Base-by-base conservation (phyloP, 2,888 invertebrate genomes). In the Acanthopleura granulata region DNA sequence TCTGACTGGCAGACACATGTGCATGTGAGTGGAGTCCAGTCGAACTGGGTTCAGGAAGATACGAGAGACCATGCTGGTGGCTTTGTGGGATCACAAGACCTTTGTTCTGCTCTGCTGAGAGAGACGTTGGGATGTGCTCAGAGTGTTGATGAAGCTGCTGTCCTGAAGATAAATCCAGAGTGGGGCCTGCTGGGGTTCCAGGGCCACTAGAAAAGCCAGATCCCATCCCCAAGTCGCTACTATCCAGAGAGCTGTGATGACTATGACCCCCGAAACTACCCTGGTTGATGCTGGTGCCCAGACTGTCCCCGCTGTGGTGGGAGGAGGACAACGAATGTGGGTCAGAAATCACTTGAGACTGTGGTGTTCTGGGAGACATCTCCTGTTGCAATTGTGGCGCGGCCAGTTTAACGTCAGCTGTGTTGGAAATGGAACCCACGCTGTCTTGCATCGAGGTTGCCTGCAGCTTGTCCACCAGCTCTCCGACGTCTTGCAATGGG, bases 181-280 rank as follows among this genome's bases (percentile, higher is more conserved):
- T 27, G 16, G 22, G 22, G 18, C 66, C 27, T 27, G 22, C 66
- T 27, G 66, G 66, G 22, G 66, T 66, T 6, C 66, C 66, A 6
- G 66, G 25, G 1, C 25, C 22, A 66, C 66, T 66, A 22, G 66
- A 66, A 22, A 22, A 22, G 25, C 66, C 66, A 16, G 66, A 66
- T 6, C 25, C 66, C 22, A 66, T 3, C 27, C 22, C 25, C 66
- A 66, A 25, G 29, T 40, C 29, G 51, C 40, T 73, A n/a, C 74
- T 74, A 9, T 79, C 80, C n/a, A 79, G 73, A 25, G 80, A 81
- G 49, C 69, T 77, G 70, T 76, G 77, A 0, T 76, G 50, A 50
- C 79, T 79, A 25, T 76, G 74, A 25, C 66, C 25, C 25, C 66
- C 22, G 15, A 27, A 27, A 85, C 84, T 75, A 84, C 77, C 76